These are phyloP conservation scores for Salvelinus sp. DNA, from an alignment of 2,113 vertebrate species.

Conservation along the genomic window DNA sequence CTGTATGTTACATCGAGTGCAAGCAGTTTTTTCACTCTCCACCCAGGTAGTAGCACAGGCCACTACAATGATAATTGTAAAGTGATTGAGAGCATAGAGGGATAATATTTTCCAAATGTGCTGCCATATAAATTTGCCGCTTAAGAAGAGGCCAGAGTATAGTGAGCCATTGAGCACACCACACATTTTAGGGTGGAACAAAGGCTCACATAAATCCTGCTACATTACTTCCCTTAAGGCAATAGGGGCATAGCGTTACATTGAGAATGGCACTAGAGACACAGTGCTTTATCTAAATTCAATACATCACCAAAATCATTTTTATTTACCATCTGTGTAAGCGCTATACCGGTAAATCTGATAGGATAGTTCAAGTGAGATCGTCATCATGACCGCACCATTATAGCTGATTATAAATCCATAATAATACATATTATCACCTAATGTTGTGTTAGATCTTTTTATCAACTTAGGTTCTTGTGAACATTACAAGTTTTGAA, in stretches of 20 bases:
- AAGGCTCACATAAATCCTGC: constrained; percentile 31
- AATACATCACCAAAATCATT: not conserved
- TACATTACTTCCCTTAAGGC: constrained; percentile 35
- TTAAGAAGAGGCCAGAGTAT: constrained; percentile 21
- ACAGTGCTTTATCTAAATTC: constrained; percentile 15
- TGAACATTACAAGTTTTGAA: too few relatives aligned
- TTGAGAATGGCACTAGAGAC: constrained; percentile 22
- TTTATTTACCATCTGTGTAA: not conserved
- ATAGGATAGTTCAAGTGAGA: not conserved
- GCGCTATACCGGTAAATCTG: not conserved
- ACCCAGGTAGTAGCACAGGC: not conserved
- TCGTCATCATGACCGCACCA: not conserved
- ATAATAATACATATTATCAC: too few relatives aligned
- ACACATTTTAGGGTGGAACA: constrained; percentile 36
- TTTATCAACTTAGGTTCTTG: too few relatives aligned
- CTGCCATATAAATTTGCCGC: not conserved
- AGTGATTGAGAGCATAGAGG: not conserved
- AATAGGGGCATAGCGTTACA: constrained; percentile 30
- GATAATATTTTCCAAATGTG: not conserved
- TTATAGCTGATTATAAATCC: too few relatives aligned
- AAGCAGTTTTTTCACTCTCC: not conserved
- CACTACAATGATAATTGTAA: not conserved
- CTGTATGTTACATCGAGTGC: not conserved
- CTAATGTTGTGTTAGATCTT: too few relatives aligned
- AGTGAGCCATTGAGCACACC: constrained; percentile 25